Conservation (phyloP, 1,140 invertebrate genomes). For the Drosophila sechellia region DNA sequence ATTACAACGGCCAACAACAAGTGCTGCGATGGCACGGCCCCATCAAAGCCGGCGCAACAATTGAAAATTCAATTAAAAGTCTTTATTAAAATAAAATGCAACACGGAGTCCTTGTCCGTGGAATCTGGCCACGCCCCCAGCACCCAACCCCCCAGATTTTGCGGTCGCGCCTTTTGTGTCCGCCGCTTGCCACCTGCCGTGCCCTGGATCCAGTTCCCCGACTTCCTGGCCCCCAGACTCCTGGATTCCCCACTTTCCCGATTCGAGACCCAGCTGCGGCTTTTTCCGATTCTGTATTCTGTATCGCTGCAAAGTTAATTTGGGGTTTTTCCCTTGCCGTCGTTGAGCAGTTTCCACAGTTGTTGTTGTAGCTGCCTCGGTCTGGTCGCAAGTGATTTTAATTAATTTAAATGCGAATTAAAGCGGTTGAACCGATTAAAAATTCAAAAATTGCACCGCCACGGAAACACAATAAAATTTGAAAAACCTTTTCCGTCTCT, state of each 20-base stretch:
- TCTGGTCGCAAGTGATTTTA: conserved; percentile 75
- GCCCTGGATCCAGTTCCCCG: conserved; percentile 18
- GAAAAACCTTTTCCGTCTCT: conserved; percentile 20
- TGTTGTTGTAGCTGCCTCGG: conserved; percentile 44
- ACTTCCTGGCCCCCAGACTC: neutral
- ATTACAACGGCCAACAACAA: conserved; percentile 47
- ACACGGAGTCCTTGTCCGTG: conserved; percentile 46
- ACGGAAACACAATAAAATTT: conserved; percentile 69
- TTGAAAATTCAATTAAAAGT: conserved; percentile 83
- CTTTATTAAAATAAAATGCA: conserved; percentile 82
- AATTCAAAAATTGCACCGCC: conserved; percentile 71
- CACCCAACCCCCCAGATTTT: conserved; percentile 26
- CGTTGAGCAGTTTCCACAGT: conserved; percentile 34
- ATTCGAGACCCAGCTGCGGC: conserved; percentile 49
- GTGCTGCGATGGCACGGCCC: conserved; percentile 15
- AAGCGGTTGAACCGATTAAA: conserved; percentile 74
- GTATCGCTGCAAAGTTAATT: conserved; percentile 77
- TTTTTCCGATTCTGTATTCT: conserved; percentile 62
- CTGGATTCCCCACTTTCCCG: neutral
- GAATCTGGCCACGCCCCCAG: conserved; percentile 11
- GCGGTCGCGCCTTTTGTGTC: conserved; percentile 64
- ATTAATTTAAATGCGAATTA: conserved; percentile 82
- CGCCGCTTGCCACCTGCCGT: conserved; percentile 62
- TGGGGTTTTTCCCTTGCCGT: conserved; percentile 60
- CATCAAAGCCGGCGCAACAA: conserved; percentile 60